These are phyloP conservation scores for Labia minor DNA, from an alignment of 2,888 invertebrate species.

Conservation along the genomic window DNA sequence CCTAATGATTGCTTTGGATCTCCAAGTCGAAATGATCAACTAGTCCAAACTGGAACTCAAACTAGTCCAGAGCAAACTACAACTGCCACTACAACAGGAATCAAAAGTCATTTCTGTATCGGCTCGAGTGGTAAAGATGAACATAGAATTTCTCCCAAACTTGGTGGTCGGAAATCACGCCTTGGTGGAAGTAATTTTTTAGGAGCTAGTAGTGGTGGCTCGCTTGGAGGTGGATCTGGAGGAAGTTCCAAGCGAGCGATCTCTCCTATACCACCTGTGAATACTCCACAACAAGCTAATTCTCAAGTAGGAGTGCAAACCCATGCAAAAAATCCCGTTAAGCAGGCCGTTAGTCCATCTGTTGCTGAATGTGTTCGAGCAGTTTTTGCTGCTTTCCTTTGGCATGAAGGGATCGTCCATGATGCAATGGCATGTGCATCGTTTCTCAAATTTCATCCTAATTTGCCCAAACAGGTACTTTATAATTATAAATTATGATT, in stretches of 20 bases:
- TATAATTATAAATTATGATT: too few relatives aligned
- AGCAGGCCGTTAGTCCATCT: slow-evolving; percentile 74
- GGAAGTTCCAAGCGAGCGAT: slow-evolving; percentile 34
- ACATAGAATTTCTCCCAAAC: slow-evolving; percentile 46
- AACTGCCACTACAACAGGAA: slow-evolving; percentile 34
- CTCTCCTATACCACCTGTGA: slow-evolving; percentile 37
- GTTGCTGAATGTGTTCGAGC: slow-evolving; percentile 87
- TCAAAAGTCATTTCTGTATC: slow-evolving; percentile 49
- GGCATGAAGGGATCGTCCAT: slow-evolving; percentile 96
- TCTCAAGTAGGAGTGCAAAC: not conserved
- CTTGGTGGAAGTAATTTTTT: slow-evolving; percentile 32
- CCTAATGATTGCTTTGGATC: not conserved
- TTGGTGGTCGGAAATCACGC: slow-evolving; percentile 43
- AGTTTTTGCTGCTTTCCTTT: slow-evolving; percentile 89
- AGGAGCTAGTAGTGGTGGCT: slow-evolving; percentile 34
- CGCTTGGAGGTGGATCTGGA: slow-evolving; percentile 22
- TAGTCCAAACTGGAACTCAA: slow-evolving; percentile 52
- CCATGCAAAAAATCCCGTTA: slow-evolving; percentile 14
- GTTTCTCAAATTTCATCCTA: slow-evolving; percentile 87
- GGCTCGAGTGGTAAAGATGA: slow-evolving; percentile 42
- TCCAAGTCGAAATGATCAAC: slow-evolving; percentile 14
- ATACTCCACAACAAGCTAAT: slow-evolving; percentile 29
- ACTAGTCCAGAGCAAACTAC: slow-evolving; percentile 51
- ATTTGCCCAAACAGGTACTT: slow-evolving; percentile 61
- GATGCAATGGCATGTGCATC: slow-evolving; percentile 98